phyloP scores from a whole-genome alignment of 2,797 vertebrate species.

The Sarcophilus harrisii region DNA sequence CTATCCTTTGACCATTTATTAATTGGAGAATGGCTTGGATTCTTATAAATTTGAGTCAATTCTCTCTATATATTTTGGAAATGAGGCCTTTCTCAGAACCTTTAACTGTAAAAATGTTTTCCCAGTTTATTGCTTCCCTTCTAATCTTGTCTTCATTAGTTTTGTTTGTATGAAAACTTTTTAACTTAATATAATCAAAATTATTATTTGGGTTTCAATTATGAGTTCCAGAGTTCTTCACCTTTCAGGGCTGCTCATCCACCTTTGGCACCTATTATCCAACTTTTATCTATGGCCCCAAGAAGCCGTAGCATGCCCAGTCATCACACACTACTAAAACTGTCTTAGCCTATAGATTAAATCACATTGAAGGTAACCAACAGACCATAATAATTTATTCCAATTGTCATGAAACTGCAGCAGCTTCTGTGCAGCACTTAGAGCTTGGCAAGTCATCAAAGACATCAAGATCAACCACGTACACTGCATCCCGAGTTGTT shows the following conservation, averaged over 20 bases:
- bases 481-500: not conserved
- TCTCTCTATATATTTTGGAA: too few relatives aligned
- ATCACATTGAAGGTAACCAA: not conserved
- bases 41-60: too few relatives aligned
- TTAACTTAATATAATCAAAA: too few relatives aligned
- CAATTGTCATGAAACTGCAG: not conserved
- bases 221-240: not conserved
- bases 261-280: not conserved
- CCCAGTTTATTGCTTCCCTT: too few relatives aligned
- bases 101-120: too few relatives aligned
- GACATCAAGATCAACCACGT: not conserved
- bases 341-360: not conserved
- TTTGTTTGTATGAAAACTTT: too few relatives aligned
- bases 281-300: not conserved
- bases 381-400: not conserved
- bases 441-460: not conserved
- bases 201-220: too few relatives aligned
- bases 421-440: not conserved
- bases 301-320: not conserved
- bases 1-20: too few relatives aligned
- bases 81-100: too few relatives aligned
- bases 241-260: not conserved
- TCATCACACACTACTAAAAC: not conserved
- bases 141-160: too few relatives aligned
- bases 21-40: too few relatives aligned